These are phyloP conservation scores for Mastomys coucha DNA, from an alignment of 2,113 vertebrate genomes.

Conservation along the genomic window DNA sequence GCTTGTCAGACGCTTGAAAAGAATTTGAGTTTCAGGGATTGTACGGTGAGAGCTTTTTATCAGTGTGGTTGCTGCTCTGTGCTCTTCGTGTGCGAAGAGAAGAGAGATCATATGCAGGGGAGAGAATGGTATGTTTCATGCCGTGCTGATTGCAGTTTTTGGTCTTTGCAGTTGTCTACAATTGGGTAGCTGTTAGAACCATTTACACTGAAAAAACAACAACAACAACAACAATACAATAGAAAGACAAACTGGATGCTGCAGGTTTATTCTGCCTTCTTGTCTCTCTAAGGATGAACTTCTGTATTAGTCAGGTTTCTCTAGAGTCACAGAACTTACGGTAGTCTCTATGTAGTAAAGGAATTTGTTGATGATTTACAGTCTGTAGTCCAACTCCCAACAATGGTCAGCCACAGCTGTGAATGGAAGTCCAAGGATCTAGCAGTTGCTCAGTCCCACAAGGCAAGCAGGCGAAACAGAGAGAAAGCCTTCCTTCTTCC, in stretches of 20 bases:
- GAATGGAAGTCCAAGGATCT: too few relatives aligned
- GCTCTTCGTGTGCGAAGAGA: neutral
- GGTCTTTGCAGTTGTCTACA: neutral
- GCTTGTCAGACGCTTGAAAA: constrained; percentile 22
- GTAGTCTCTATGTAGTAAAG: too few relatives aligned
- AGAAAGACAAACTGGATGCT: neutral
- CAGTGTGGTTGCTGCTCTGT: neutral
- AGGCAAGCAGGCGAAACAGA: too few relatives aligned
- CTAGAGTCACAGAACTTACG: too few relatives aligned
- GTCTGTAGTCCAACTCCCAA: too few relatives aligned
- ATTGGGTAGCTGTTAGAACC: neutral
- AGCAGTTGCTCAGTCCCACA: too few relatives aligned
- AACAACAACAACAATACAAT: neutral
- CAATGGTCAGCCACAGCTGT: too few relatives aligned
- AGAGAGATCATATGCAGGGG: neutral
- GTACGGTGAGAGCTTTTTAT: neutral
- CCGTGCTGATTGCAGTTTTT: neutral
- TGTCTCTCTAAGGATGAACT: neutral
- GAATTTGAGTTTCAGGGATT: constrained; percentile 25
- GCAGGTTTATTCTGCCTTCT: neutral
- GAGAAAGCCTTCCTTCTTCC: too few relatives aligned
- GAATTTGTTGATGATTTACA: too few relatives aligned
- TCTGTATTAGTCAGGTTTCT: too few relatives aligned
- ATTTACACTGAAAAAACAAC: neutral
- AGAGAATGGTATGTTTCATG: neutral